Evolutionary conservation across 2,113 vertebrate species (phyloP).

Genomic region (Puntigrus tetrazona): DNA sequence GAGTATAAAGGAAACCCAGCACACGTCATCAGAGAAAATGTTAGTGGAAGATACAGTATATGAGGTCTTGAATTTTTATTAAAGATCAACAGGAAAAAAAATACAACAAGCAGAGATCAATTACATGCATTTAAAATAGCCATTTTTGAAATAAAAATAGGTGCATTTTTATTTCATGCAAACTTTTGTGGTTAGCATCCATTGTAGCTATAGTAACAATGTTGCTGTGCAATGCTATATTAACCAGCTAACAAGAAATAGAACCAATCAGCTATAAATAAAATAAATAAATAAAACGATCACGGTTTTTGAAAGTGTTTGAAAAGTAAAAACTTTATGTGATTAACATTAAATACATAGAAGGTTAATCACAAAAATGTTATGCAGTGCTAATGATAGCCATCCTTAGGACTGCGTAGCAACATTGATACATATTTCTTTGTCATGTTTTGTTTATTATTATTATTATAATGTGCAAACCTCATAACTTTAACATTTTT

Average conservation of each 20-base stretch:
- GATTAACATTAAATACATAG: background rate
- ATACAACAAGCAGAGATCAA: too few relatives aligned
- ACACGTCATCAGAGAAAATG: too few relatives aligned
- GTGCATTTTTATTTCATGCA: too few relatives aligned
- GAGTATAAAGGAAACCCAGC: too few relatives aligned
- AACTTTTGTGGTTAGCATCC: background rate
- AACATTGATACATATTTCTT: background rate
- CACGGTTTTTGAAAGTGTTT: background rate
- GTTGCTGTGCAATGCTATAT: background rate
- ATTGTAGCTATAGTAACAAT: background rate
- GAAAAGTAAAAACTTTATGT: background rate
- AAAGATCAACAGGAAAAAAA: background rate
- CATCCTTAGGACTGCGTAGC: too few relatives aligned
- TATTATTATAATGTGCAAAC: too few relatives aligned
- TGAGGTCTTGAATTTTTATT: too few relatives aligned
- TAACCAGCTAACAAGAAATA: background rate
- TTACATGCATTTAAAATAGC: too few relatives aligned
- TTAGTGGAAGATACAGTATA: too few relatives aligned
- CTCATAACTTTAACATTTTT: background rate
- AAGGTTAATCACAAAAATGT: background rate
- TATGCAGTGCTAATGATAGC: background rate
- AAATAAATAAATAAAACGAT: background rate
- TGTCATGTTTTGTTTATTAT: background rate
- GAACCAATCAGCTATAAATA: background rate
- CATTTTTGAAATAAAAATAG: too few relatives aligned